These are phyloP conservation scores for Pomatostomus ruficeps DNA, from an alignment of 2,113 vertebrate species.

Conservation along the genomic window DNA sequence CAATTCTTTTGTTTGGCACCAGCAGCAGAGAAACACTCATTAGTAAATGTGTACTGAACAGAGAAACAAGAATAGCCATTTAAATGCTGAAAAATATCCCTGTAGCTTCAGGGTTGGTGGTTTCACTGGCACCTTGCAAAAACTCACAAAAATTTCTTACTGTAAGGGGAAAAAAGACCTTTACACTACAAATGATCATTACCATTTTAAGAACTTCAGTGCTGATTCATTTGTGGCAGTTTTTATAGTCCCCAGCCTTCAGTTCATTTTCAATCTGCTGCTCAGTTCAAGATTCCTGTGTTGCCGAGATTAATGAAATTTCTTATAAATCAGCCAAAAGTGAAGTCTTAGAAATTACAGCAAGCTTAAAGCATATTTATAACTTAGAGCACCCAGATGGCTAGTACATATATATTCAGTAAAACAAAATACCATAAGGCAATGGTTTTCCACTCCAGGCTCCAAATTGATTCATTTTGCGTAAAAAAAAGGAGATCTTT, in stretches of 20 bases:
- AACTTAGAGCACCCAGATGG: slow-evolving; percentile 31
- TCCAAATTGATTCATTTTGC: slow-evolving; percentile 34
- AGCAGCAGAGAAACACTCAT: slow-evolving; percentile 10
- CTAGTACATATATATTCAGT: slow-evolving; percentile 29
- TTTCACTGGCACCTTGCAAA: neutral
- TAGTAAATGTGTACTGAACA: neutral
- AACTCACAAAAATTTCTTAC: neutral
- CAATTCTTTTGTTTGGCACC: neutral
- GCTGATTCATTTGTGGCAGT: slow-evolving; percentile 5
- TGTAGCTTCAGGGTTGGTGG: neutral
- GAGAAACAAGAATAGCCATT: neutral
- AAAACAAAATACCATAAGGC: slow-evolving; percentile 47
- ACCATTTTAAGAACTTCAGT: slow-evolving; percentile 19
- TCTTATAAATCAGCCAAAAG: slow-evolving; percentile 63
- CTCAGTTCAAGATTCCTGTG: slow-evolving; percentile 53
- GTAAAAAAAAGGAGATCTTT: neutral
- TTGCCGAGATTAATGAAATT: slow-evolving; percentile 66
- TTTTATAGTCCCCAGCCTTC: neutral
- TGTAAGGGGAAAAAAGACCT: neutral
- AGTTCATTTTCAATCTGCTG: slow-evolving; percentile 55
- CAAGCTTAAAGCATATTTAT: slow-evolving; percentile 59
- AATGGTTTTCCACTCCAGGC: slow-evolving; percentile 34
- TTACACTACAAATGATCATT: neutral
- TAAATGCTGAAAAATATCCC: neutral
- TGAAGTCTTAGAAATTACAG: slow-evolving; percentile 63